Evolutionary conservation across 1,140 invertebrate species (phyloP).

Genomic region (Drosophila bifasciata): DNA sequence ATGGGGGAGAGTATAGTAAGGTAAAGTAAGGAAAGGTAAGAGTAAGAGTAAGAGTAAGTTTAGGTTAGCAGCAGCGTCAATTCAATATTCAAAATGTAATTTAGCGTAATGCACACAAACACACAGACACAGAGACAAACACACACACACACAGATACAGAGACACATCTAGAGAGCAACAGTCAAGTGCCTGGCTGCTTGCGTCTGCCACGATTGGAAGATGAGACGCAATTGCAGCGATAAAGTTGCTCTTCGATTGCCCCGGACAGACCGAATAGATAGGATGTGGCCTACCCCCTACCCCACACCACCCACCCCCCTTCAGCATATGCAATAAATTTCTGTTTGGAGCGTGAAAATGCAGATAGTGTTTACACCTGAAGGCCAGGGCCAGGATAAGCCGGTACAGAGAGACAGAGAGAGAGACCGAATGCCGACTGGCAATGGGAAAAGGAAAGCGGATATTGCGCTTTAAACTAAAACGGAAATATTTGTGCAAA

Average conservation of each 20-base stretch:
- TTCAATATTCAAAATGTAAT: slow-evolving; percentile 83
- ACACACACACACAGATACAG: not conserved
- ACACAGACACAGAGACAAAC: not conserved
- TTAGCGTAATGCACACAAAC: slow-evolving; percentile 78
- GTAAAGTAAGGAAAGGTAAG: slow-evolving; percentile 15
- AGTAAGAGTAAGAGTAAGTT: slow-evolving; percentile 15
- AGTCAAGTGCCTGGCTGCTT: slow-evolving; percentile 29
- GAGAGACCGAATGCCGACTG: not conserved
- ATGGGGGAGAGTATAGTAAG: not conserved
- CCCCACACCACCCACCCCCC: not conserved
- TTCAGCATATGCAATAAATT: slow-evolving; percentile 56
- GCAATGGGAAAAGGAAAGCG: slow-evolving; percentile 29
- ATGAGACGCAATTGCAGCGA: slow-evolving; percentile 71
- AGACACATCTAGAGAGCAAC: slow-evolving; percentile 14
- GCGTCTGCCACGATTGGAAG: slow-evolving; percentile 34
- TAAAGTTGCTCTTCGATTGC: slow-evolving; percentile 66
- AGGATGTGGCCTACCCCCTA: slow-evolving; percentile 20
- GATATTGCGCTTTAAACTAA: slow-evolving; percentile 59
- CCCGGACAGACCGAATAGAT: slow-evolving; percentile 38
- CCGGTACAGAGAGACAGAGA: not conserved
- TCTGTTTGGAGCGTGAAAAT: slow-evolving; percentile 59
- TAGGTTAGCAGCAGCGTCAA: slow-evolving; percentile 52
- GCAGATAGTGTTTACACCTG: slow-evolving; percentile 70
- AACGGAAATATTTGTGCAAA: slow-evolving; percentile 61
- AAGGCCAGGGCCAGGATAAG: slow-evolving; percentile 43